Base-by-base conservation (phyloP, 2,113 vertebrate genomes). In the Ploceus nigricollis region DNA sequence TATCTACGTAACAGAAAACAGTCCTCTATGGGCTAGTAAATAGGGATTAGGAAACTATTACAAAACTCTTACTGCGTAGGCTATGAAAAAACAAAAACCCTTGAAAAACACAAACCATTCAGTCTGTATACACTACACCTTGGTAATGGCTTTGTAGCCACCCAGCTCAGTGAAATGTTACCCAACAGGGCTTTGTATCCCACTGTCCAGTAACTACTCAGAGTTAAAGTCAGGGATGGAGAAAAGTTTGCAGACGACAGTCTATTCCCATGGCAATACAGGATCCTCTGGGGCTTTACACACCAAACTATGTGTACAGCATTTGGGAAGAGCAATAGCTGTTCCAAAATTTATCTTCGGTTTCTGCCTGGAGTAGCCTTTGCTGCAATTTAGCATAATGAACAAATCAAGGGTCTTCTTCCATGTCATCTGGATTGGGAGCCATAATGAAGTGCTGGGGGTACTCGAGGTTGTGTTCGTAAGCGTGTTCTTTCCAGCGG, bases 371-470 rank as follows among this genome's bases (percentile, higher is more conserved):
- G 58, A 96, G 87, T 56, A 48, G 57, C 54, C 48, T 88, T 64
- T 42, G 72, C 5, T 95, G 85, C 87, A 84, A 24, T 80, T 88
- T 25, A 92, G 76, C 42, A 65, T 20, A 24, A 14, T 68, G 90
- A 81, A 53, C 40, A 87, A 91, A 89, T 97, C 99, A 99, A 96
- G 99, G 99, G 97, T 99, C 99, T 97, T 99, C 99, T 65, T 99
- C 99, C 99, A 99, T 99, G 97, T 99, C 99, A 33, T 99, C 99
- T 80, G 99, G 98, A 94, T 99, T 99, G 57, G 99, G 99, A 73
- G 99, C 99, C 99, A 99, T 99, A 97, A 99, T 99, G 96, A 99
- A 99, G 97, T 99, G 99, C 97, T 99, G 98, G 54, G 99, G 99
- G 95, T 99, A 98, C 71, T 97, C 92, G 7, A 99, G 99, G 89